These are phyloP conservation scores for Anguilla japonica DNA, from an alignment of 2,113 vertebrate genomes.

Conservation along the genomic window DNA sequence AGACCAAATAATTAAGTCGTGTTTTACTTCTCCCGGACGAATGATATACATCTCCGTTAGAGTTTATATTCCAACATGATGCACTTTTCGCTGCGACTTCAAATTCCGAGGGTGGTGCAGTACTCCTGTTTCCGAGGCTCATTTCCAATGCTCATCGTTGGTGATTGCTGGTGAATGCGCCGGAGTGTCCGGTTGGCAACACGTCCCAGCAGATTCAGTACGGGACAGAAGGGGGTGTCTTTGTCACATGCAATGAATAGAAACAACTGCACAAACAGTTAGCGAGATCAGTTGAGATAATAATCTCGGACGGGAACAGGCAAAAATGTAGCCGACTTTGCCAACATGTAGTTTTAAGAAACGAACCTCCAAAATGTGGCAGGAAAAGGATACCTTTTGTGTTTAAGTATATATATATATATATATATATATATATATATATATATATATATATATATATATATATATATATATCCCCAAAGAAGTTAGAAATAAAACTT, in stretches of 20 bases:
- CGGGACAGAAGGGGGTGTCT: conserved; percentile 33
- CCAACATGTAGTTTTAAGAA: conserved; percentile 23
- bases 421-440: no score
- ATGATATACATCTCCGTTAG: conserved; percentile 73
- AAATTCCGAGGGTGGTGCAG: conserved; percentile 61
- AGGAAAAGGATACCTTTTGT: background rate
- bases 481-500: no score
- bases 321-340: conserved; percentile 2
- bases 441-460: no score
- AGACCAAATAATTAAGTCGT: conserved; percentile 66
- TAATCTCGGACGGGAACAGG: background rate
- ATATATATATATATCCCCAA: no score
- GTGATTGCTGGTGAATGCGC: conserved; percentile 23
- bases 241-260: conserved; percentile 66
- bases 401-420: background rate
- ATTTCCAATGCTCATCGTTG: conserved; percentile 43
- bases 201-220: background rate
- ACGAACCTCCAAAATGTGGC: background rate
- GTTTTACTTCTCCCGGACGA: conserved; percentile 64
- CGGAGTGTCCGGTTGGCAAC: background rate
- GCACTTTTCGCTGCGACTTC: conserved; percentile 50
- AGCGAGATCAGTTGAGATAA: conserved; percentile 46
- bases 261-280: conserved; percentile 64
- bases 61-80: conserved; percentile 69
- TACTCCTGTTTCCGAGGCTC: conserved; percentile 37